phyloP scores from a whole-genome alignment of 2,888 invertebrate species.

The Prosopocoilus inquinatus region DNA sequence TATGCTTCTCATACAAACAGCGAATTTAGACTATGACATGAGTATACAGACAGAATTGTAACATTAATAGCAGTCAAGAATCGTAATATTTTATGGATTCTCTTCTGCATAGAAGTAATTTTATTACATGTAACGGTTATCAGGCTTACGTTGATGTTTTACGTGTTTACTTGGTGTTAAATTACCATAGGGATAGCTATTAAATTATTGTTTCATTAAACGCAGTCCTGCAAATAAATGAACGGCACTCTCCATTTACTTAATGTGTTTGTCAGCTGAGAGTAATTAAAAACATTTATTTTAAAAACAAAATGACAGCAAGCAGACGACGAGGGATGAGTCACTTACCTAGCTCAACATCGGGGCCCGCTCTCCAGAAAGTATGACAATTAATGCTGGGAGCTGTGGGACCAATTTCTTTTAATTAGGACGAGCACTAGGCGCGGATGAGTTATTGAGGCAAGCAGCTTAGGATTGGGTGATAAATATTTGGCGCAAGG shows the following conservation, averaged over 20 bases:
- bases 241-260: background rate
- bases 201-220: background rate
- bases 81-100: no score
- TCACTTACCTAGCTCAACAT: background rate
- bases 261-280: background rate
- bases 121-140: no score
- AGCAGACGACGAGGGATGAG: background rate
- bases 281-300: slow-evolving; percentile 2
- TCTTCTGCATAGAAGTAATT: no score
- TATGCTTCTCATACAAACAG: no score
- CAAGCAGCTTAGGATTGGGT: background rate
- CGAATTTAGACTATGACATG: no score
- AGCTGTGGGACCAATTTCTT: background rate
- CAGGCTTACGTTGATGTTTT: no score
- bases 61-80: no score
- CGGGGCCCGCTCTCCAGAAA: background rate
- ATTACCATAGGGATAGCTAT: no score
- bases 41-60: no score
- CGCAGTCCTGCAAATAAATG: background rate
- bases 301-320: background rate
- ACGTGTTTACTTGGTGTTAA: no score
- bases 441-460: background rate
- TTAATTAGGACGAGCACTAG: background rate
- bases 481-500: background rate
- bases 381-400: background rate